These are phyloP conservation scores for Onchidella celtica DNA, from an alignment of 2,888 invertebrate genomes.

Conservation along the genomic window DNA sequence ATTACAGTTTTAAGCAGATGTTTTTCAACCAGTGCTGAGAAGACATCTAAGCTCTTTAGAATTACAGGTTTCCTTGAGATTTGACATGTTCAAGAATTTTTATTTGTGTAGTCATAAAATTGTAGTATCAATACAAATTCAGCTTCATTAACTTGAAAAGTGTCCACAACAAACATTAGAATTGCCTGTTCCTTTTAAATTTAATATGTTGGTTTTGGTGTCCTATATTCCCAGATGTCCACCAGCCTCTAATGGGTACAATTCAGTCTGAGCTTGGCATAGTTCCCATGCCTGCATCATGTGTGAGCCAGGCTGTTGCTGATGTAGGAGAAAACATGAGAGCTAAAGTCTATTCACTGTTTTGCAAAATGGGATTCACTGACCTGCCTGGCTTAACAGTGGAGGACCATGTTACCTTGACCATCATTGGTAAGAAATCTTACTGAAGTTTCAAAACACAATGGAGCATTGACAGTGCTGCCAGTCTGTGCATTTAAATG, in stretches of 20 bases:
- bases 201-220: too few relatives aligned
- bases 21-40: too few relatives aligned
- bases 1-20: too few relatives aligned
- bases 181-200: too few relatives aligned
- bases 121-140: too few relatives aligned
- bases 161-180: too few relatives aligned
- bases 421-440: slow-evolving; percentile 71
- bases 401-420: slow-evolving; percentile 79
- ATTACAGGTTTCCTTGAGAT: too few relatives aligned
- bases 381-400: slow-evolving; percentile 78
- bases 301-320: slow-evolving; percentile 78
- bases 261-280: slow-evolving; percentile 74
- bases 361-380: slow-evolving; percentile 78
- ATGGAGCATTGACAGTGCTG: neutral
- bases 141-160: too few relatives aligned
- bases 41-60: too few relatives aligned
- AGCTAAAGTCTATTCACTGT: slow-evolving; percentile 79
- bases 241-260: slow-evolving; percentile 74
- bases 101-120: too few relatives aligned
- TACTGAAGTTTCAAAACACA: neutral
- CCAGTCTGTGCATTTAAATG: neutral
- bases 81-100: too few relatives aligned
- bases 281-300: slow-evolving; percentile 74
- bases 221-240: slow-evolving; percentile 63
- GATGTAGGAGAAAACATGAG: slow-evolving; percentile 80